Base-by-base conservation (phyloP, 2,888 invertebrate species). In the Prosopocoilus inquinatus region DNA sequence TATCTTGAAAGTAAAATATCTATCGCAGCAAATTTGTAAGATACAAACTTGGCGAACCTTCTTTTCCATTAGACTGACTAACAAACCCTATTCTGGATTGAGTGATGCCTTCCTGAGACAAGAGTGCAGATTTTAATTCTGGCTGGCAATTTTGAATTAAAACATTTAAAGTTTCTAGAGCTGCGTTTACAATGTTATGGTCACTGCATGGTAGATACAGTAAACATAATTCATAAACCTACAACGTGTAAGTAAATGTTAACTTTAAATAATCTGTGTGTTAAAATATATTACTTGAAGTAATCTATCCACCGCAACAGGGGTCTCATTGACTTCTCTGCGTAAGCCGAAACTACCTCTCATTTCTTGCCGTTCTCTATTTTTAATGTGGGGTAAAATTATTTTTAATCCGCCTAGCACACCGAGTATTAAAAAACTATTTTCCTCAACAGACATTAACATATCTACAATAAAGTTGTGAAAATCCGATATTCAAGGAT, bases 161-260 rank as follows among this genome's bases (percentile, higher is more conserved):
- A 47, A 85, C 83, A 15, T 85, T 83, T 28, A 91, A 78, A 67
- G 85, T 81, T 75, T 97, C 96, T 71, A 96, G 81, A 12, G 94
- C 86, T 1, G 92, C 87, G 70, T 94, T 94, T 65, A 93, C 87
- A 55, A 94, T 85, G 75, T 94, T 94, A 75, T 96, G 95, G 75
- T 95, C 91, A 5, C 79, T 77, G 65, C 87, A 86, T 20, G 81
- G 79, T 53, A 86, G 80, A 76, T 88, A 89, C 69, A 86, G 80
- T 49, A 92, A 76, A 74, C 89, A 90, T 54, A 91, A 80, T 75
- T 90, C 88, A 74, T 90, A 92, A 33, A 91, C 80, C 86, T 91
- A 80, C 61, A 82, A 78, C 67, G 36, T 81, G 74, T 64, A 78
- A 77, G 64, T 75, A 78, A 77, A 64, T 75, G 76, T 36, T 79